Base-by-base conservation (phyloP, 2,113 vertebrate species). In the Pleuronectes platessa region DNA sequence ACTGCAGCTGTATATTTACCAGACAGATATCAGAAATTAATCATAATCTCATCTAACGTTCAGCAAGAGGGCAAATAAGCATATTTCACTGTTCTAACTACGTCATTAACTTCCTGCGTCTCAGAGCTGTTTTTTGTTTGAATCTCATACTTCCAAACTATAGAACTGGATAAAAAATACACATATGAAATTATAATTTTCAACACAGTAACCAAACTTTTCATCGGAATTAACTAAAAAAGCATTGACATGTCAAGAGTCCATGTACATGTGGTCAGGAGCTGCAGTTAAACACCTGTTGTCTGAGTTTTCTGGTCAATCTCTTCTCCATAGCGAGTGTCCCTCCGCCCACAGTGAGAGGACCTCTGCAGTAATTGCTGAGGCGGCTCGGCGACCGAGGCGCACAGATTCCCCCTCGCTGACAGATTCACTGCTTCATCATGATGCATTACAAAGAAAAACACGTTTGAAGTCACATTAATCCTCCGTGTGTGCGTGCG, bases 391-490 rank as follows among this genome's bases (percentile, higher is more conserved):
- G 68, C 75, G 78, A 88, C 83, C 81, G 56, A 40, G 84, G 76
- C 73, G 80, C 76, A 81, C 86, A 76, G 86, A 86, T 83, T 66
- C 65, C 47, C 47, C 55, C 59, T 62, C 51, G 73, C 80, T 90
- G 92, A 93, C 92, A 91, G 92, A 92, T 94, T 93, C 90, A 93
- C 79, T 82, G 82, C 81, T 86, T 87, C 86, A 85, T 91, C 91
- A 93, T 87, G 90, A 93, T 85, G 85, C 81, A 89, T 92, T 78
- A 71, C 87, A 84, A 86, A 93, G 88, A 85, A 92, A 93, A 94
- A 92, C 88, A 93, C 58, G 61, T 91, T 86, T 90, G 87, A 92
- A 90, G 87, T 92, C 82, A 70, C 89, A 91, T 93, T 90, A 86
- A 89, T 92, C 86, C 83, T 82, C 60, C 14, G 31, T 49, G 24